These are phyloP conservation scores for Phragmatobia fuliginosa DNA, from an alignment of 2,888 invertebrate genomes.

Conservation along the genomic window DNA sequence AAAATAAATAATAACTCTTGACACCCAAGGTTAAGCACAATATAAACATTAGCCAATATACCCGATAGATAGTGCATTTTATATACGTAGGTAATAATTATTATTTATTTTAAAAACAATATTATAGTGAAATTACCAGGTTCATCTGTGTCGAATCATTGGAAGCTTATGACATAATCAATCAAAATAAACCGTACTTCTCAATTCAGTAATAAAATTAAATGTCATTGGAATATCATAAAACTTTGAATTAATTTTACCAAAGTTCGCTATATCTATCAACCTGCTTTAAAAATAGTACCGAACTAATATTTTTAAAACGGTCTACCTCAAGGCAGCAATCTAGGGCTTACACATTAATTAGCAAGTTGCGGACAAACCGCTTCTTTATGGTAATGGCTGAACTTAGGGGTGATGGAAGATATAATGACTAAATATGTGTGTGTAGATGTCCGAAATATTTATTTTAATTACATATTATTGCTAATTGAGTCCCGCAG, in stretches of 20 bases:
- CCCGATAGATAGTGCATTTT: background rate
- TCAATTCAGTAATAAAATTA: background rate
- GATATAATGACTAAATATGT: too few relatives aligned
- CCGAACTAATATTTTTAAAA: background rate
- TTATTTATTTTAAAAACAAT: background rate
- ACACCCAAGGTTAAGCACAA: constrained; percentile 7
- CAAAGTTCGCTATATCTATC: background rate
- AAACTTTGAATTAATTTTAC: background rate
- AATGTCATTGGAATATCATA: background rate
- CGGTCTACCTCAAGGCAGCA: background rate
- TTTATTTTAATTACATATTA: too few relatives aligned
- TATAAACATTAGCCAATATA: background rate
- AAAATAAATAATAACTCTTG: constrained; percentile 6
- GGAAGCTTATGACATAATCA: background rate
- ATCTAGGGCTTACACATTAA: background rate
- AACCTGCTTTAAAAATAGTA: background rate
- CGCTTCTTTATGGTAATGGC: background rate
- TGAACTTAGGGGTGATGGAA: background rate
- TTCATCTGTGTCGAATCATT: background rate
- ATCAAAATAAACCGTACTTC: background rate
- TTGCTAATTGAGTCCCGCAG: too few relatives aligned
- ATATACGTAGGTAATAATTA: background rate
- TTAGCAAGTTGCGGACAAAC: too few relatives aligned
- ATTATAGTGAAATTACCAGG: background rate
- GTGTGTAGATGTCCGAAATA: too few relatives aligned